phyloP scores from a whole-genome alignment of 1,140 invertebrate genomes.

The Pentalonia nigronervosa region DNA sequence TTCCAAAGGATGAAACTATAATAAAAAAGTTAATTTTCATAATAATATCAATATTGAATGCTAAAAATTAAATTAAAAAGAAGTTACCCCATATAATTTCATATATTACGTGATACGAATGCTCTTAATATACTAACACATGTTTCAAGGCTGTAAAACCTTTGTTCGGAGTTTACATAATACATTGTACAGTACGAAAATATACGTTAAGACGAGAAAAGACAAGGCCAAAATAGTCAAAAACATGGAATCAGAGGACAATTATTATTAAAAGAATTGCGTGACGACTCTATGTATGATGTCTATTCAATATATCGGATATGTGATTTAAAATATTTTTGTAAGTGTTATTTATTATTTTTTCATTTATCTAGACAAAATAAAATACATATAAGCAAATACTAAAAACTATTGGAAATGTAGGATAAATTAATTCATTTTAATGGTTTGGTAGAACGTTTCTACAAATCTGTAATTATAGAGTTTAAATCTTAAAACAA shows the following conservation, averaged over 20 bases:
- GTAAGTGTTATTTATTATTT: not conserved
- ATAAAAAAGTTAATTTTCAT: not conserved
- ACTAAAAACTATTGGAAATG: not conserved
- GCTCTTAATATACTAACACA: not conserved
- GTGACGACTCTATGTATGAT: not conserved
- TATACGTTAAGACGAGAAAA: not conserved
- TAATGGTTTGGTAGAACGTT: not conserved
- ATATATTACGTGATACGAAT: conserved; percentile 37
- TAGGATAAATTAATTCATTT: not conserved
- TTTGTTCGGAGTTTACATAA: conserved; percentile 22
- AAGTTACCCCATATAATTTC: not conserved
- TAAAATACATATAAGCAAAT: not conserved
- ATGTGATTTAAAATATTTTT: not conserved
- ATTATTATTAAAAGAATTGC: not conserved
- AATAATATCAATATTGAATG: not conserved
- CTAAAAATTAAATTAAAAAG: not conserved
- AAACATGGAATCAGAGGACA: not conserved
- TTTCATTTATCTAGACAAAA: not conserved
- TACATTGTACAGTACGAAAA: conserved; percentile 19
- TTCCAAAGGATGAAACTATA: not conserved
- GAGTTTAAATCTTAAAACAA: not conserved
- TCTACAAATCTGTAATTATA: not conserved
- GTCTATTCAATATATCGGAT: not conserved
- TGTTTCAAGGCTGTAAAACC: conserved; percentile 24
- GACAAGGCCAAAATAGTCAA: not conserved